Conservation (phyloP, 2,113 vertebrate species). For the Cochlearius cochlearius region DNA sequence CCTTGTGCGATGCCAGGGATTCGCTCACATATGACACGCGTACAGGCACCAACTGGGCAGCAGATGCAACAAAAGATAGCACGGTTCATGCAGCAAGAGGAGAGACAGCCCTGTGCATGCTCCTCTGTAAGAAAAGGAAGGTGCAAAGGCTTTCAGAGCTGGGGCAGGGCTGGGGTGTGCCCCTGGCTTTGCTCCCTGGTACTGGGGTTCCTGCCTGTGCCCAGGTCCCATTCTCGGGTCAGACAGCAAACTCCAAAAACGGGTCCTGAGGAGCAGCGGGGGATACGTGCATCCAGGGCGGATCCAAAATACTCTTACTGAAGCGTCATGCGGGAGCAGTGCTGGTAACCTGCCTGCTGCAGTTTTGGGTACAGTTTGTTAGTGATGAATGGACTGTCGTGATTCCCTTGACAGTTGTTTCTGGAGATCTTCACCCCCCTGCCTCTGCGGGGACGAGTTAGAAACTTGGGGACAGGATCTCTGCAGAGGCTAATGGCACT, state of each 20-base stretch:
- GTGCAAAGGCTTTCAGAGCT: background rate
- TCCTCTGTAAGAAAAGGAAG: background rate
- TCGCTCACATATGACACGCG: background rate
- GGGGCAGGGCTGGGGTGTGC: accelerated
- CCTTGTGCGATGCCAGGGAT: background rate
- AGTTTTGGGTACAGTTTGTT: accelerated
- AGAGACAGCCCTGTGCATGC: background rate
- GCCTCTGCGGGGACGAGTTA: background rate
- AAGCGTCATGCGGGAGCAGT: accelerated
- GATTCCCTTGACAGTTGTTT: background rate
- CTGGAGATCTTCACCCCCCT: background rate
- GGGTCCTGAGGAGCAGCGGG: background rate
- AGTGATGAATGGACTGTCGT: background rate
- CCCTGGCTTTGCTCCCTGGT: background rate
- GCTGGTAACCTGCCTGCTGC: background rate
- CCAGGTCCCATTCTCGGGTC: background rate
- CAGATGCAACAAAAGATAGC: background rate
- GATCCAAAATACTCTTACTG: background rate
- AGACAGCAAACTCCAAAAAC: background rate
- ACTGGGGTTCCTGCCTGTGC: background rate
- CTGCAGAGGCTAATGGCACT: accelerated
- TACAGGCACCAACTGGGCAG: background rate
- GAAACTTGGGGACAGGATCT: background rate
- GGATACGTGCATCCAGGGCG: accelerated
- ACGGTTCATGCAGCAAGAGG: background rate